phyloP scores from a whole-genome alignment of 2,113 vertebrate species.

The Arvicanthis niloticus region DNA sequence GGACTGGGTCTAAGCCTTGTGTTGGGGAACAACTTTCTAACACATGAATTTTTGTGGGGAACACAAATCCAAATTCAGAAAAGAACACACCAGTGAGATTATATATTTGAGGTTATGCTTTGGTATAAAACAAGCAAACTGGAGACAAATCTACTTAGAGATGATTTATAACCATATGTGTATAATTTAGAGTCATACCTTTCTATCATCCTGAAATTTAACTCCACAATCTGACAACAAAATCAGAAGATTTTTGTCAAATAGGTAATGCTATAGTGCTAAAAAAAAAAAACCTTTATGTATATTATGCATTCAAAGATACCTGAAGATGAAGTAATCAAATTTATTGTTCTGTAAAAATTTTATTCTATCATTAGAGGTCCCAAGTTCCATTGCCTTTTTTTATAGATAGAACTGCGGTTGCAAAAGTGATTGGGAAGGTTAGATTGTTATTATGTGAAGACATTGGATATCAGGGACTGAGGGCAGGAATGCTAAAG shows the following conservation, averaged over 20 bases:
- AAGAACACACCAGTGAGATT: neutral
- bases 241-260: neutral
- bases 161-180: neutral
- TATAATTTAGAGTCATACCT: neutral
- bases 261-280: neutral
- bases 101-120: neutral
- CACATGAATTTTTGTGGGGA: neutral
- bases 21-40: neutral
- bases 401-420: neutral
- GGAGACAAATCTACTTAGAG: neutral
- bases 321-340: neutral
- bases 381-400: neutral
- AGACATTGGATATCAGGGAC: neutral
- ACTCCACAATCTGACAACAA: neutral
- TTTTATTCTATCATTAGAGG: neutral
- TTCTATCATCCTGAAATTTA: neutral
- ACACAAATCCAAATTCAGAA: neutral
- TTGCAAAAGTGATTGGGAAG: neutral
- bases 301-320: neutral
- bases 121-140: neutral
- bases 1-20: too few relatives aligned
- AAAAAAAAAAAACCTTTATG: neutral
- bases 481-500: fast-evolving
- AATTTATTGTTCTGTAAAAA: neutral
- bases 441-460: neutral